Evolutionary conservation across 2,888 invertebrate species (phyloP), one percentile per base, ranked within the genome.

Genomic region (Parnassius apollo): DNA sequence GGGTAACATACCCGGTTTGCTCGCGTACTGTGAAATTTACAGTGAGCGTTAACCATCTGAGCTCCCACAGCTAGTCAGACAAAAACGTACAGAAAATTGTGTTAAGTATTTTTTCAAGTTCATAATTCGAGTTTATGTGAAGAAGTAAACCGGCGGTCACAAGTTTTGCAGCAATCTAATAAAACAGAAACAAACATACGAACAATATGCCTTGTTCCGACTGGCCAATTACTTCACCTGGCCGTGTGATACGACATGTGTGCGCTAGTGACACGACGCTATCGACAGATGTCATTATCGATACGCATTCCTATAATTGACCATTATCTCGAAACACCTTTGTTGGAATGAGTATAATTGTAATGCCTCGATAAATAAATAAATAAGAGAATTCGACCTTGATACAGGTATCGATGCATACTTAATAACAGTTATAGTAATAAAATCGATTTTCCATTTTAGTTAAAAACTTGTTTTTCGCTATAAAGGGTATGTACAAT

Each of bases 161-260:
- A 4, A 35, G 35, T n/a, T 46, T 56, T 46, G 45, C 56, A 12
- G 25, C 46, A 59, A 45, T 52, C 45, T 44, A 52, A 51, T 25
- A 64, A 64, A 68, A 68, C 64, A 69, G 66, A 68, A 66, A 70
- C 66, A 66, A 56, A 67, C 66, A 63, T 64, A 61, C 59, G 55
- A 49, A 64, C 57, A 66, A 66, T 62, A 57, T 58, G 57, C 61
- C 59, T 50, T 63, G 65, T 71, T 71, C 68, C 73, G 71, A 71
- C 77, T 66, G 78, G 83, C 82, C 85, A 86, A 87, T 86, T 86
- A 86, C 78, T 76, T 67, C 65, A 65, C 70, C 62, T 59, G 56
- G 72, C 66, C 77, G 81, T 85, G 87, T 79, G 83, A 83, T 77
- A 76, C 80, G 73, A 76, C 88, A 88, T 85, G 80, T 86, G 88